Percentiles rank a stretch among this genome's conserved stretches.
Conservation (phyloP, 2,888 invertebrate species). For the Carpatolechia fugitivella region DNA sequence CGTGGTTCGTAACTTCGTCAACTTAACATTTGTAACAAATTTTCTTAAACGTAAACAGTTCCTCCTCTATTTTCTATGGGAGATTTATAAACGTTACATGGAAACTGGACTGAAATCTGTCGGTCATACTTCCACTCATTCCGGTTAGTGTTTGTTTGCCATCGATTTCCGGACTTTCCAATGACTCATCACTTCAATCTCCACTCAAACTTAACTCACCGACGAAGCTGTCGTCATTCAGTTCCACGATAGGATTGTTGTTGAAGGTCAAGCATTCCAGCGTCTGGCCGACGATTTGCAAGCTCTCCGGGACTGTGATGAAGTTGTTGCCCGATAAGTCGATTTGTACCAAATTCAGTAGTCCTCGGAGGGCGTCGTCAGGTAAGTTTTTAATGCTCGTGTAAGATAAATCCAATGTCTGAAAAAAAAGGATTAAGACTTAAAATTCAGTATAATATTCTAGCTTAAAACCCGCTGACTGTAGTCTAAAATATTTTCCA, state of each 20-base stretch:
- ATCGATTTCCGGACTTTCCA: constrained; percentile 8
- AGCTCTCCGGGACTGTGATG: constrained; percentile 77
- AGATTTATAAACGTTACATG: not conserved
- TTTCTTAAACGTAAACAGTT: not conserved
- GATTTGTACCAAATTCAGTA: constrained; percentile 74
- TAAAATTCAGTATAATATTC: no score
- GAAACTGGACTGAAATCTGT: not conserved
- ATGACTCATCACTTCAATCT: constrained; percentile 6
- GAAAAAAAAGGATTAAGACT: no score
- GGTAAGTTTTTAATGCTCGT: constrained; percentile 80
- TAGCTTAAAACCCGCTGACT: no score
- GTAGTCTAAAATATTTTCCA: no score
- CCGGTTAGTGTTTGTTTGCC: not conserved
- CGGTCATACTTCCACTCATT: constrained; percentile 8
- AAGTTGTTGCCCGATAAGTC: constrained; percentile 81
- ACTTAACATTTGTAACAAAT: not conserved
- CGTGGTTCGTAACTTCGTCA: not conserved
- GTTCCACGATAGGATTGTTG: constrained; percentile 78
- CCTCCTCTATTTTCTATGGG: not conserved
- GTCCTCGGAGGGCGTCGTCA: constrained; percentile 68
- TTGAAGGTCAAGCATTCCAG: constrained; percentile 80
- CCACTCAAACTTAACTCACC: constrained; percentile 54
- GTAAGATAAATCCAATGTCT: constrained; percentile 78
- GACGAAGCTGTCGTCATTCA: constrained; percentile 80
- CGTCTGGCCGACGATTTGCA: constrained; percentile 73